Conservation (phyloP, 2,888 invertebrate species). For the Notodonta ziczac region DNA sequence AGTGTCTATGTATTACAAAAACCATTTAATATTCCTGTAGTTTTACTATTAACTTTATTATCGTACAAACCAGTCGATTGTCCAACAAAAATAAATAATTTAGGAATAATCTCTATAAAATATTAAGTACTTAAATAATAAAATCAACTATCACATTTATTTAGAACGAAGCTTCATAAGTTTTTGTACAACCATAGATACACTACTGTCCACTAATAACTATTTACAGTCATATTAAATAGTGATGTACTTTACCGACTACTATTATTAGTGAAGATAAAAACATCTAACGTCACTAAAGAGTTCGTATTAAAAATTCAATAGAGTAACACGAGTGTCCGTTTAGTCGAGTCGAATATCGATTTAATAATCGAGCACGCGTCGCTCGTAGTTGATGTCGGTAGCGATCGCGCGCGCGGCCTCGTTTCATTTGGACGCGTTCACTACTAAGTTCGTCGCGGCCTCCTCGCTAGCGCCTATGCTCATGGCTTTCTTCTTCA, state of each 20-base stretch:
- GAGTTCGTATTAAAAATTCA: slow-evolving; percentile 27
- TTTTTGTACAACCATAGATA: slow-evolving; percentile 67
- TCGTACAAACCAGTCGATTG: slow-evolving; percentile 46
- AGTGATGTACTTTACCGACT: slow-evolving; percentile 55
- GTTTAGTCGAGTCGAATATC: slow-evolving; percentile 46
- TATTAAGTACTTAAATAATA: slow-evolving; percentile 82
- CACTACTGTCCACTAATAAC: slow-evolving; percentile 38
- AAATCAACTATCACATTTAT: slow-evolving; percentile 84
- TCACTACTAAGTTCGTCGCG: slow-evolving; percentile 86
- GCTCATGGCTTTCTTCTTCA: slow-evolving; percentile 94
- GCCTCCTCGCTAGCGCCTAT: slow-evolving; percentile 86
- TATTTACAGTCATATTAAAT: slow-evolving; percentile 53
- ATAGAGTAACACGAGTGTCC: slow-evolving; percentile 44
- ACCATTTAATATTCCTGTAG: slow-evolving; percentile 19
- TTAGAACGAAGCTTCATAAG: slow-evolving; percentile 76
- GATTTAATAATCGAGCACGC: slow-evolving; percentile 74
- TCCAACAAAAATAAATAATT: slow-evolving; percentile 77
- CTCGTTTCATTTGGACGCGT: slow-evolving; percentile 83
- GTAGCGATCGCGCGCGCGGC: slow-evolving; percentile 68
- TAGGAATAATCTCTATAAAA: slow-evolving; percentile 75
- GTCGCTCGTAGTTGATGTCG: slow-evolving; percentile 65
- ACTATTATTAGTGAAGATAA: slow-evolving; percentile 62
- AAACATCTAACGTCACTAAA: slow-evolving; percentile 64
- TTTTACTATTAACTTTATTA: slow-evolving; percentile 3
- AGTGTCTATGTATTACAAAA: slow-evolving; percentile 29